Evolutionary conservation across 2,797 vertebrate genomes (phyloP), one percentile per base, ranked within the genome.

Genomic region (Fundulus diaphanus): DNA sequence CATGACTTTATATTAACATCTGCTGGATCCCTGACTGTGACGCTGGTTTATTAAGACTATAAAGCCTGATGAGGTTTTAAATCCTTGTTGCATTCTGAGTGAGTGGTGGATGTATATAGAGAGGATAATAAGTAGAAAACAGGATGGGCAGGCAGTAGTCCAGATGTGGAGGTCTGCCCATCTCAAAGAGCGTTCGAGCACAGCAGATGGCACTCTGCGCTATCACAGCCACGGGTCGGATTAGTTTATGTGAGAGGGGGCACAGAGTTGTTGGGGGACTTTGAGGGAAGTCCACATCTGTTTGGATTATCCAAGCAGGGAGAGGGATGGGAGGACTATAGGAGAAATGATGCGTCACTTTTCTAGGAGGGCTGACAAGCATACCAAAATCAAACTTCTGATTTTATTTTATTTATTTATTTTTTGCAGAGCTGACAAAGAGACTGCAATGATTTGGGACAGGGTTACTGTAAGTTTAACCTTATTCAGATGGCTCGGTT

Each of bases 101-200:
- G 86, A 70, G 73, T 73, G 80, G 84, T 68, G 66, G 78, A 76
- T 5, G 68, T 73, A 72, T 70, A 81, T 51, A 78, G 77, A 79
- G 56, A 77, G 78, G 84, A 89, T 88, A 74, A 82, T 87, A 57
- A 77, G 77, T 74, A 80, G 77, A 68, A 78, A 46, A 6, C 75
- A 80, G 81, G 89, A 77, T 70, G 76, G 80, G 82, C 75, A 31
- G 73, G 71, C 88, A 72, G 80, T 71, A 70, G 70, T 91, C 88
- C 92, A 93, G 91, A 92, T 93, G 93, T 87, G 90, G 73, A 89
- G 84, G 83, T 82, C 84, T 82, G 87, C 56, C 76, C 74, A 73
- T 86, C 86, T 88, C 79, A 79, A 68, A 82, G 68, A 85, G 83
- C n/a, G 74, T 74, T 76, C 42, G 69, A 84, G 78, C 75, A 24